Base-by-base conservation (phyloP, 2,888 invertebrate genomes). In the Trilocha varians region DNA sequence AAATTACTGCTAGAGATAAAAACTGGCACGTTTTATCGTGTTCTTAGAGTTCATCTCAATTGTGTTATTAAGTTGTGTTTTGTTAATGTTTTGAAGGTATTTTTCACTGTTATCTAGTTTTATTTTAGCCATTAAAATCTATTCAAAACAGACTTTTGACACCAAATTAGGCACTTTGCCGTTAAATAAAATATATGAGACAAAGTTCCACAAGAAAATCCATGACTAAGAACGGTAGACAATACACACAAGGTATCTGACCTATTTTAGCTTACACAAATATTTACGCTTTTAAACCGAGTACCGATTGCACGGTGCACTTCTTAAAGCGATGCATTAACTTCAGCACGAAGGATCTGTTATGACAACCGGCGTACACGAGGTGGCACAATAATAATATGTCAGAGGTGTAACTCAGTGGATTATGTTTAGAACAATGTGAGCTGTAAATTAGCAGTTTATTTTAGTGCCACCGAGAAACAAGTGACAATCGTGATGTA, bases 371-470 rank as follows among this genome's bases (percentile, higher is more conserved):
- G 50, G 62, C 62, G 62, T 72, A 66, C 71, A 70, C 66, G 71
- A 62, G 69, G 70, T 74, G 78, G 75, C 78, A 79, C 68, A 73
- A 73, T n/a, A n/a, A n/a, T n/a, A n/a, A n/a, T 76, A 67, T 79
- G 79, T 78, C 80, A 75, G 61, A 62, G 61, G 74, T 73, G 67
- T 66, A 71, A 62, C 61, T 66, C 68, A 70, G 70, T 64, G 69
- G 70, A 84, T 80, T 84, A 82, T 83, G 83, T 82, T 79, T 82
- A 83, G 82, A 80, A 75, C 75, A 75, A 67, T 65, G 74, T 73
- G 74, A 25, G 75, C 80, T 71, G 84, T 86, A 86, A 85, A 87
- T 87, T 87, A 86, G 77, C 78, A 69, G 72, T 70, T 70, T 82
- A 86, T 85, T 82, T 84, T 75, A 78, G 78, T 78, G 82, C 82